Evolutionary conservation across 64 coral and sea anemone species (phyloP), one percentile per base, ranked within the genome.

Genomic region (Platygyra sinensis): DNA sequence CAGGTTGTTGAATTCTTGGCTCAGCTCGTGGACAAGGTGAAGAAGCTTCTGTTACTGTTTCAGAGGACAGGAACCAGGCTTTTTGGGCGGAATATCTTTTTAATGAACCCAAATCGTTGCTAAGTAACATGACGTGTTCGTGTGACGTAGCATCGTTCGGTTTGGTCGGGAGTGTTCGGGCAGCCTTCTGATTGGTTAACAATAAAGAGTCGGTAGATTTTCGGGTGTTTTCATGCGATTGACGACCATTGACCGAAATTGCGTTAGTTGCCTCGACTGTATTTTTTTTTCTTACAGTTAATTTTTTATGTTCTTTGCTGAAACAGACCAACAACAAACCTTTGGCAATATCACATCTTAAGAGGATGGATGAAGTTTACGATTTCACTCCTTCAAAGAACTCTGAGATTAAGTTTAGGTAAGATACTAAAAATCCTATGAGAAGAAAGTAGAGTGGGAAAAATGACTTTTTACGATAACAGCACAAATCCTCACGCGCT

Each of bases 391-490:
- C 63, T 60, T 82, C 62, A 29, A 86, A 52, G 74, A 96, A 96
- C 64, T 74, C 91, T 63, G 95, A 96, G 52, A 93, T 96, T 89
- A 93, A 89, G 52, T 96, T 96, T 36, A 96, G 95, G 95, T 96
- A 42, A 80, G 83, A 72, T 0, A n/a, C 14, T 29, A 12, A 42
- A 74, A 46, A 31, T 12, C 69, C 54, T 57, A 72, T 55, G 1
- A 18, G 25, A 6, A n/a, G 14, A 2, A 14, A 18, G 8, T 20
- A 7, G 24, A 33, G 51, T 27, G 52, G 39, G 10, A 8, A 33
- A 28, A 76, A 28, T 24, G 74, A 33, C 42, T 57, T n/a, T n/a
- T n/a, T n/a, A n/a, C n/a, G n/a, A n/a, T n/a, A n/a, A n/a, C n/a
- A n/a, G n/a, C n/a, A n/a, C n/a, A n/a, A n/a, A n/a, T n/a, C n/a